These are phyloP conservation scores for Aythya fuligula DNA, from an alignment of 2,797 vertebrate species.

Conservation along the genomic window DNA sequence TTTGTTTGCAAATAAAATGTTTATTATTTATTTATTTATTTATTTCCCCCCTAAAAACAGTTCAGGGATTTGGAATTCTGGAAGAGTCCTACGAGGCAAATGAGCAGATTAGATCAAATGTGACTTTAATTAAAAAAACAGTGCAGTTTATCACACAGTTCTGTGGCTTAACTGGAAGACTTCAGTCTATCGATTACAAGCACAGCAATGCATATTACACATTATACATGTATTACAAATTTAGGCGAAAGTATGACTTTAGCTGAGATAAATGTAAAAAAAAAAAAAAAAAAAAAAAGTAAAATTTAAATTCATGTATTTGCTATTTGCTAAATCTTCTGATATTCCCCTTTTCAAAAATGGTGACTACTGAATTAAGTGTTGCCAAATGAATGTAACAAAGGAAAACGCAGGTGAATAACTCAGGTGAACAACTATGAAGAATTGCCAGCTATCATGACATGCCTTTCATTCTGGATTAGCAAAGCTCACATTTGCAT, in stretches of 20 bases:
- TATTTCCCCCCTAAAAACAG: not conserved
- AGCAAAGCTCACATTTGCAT: not conserved
- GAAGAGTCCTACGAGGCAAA: not conserved
- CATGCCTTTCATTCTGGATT: not conserved
- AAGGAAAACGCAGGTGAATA: not conserved
- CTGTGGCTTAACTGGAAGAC: not conserved
- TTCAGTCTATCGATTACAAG: not conserved
- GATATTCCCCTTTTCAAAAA: not conserved
- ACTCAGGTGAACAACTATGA: not conserved
- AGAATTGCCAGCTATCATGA: not conserved
- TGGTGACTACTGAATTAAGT: not conserved
- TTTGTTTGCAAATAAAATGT: not conserved
- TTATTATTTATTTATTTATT: not conserved
- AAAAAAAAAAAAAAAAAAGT: not conserved
- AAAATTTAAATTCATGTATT: not conserved
- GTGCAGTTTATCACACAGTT: not conserved
- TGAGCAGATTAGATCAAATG: not conserved
- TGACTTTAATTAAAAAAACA: not conserved
- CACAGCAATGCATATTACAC: not conserved
- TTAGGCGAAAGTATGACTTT: not conserved
- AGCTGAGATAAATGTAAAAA: not conserved
- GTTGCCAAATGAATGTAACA: not conserved
- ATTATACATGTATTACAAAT: not conserved
- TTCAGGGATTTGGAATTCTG: not conserved
- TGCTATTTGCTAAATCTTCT: not conserved